Evolutionary conservation across 2,888 invertebrate species (phyloP).

Genomic region (Dicroscelio sp.): DNA sequence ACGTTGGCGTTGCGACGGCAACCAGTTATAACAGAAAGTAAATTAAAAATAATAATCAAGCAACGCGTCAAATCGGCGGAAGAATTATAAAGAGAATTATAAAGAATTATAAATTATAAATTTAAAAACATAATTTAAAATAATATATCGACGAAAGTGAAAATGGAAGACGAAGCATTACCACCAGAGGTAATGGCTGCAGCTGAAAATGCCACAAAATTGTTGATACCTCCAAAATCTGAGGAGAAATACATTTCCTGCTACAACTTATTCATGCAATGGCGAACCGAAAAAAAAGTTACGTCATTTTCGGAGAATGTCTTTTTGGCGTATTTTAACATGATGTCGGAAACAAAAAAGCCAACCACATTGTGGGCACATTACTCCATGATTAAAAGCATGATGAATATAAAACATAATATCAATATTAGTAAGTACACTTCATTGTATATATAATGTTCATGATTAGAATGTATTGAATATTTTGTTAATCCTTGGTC

Average conservation of each 20-base stretch:
- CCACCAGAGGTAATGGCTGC: neutral
- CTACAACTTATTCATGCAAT: neutral
- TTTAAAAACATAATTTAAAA: too few species aligned
- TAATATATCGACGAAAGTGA: too few species aligned
- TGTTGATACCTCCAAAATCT: neutral
- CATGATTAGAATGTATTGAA: neutral
- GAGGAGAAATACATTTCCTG: neutral
- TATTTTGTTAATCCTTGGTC: neutral
- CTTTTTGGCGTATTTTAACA: constrained; percentile 2
- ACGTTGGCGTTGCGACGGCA: too few species aligned
- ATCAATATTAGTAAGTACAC: neutral
- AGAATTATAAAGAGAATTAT: too few species aligned
- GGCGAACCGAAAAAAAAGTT: neutral
- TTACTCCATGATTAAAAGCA: neutral
- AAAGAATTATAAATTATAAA: too few species aligned
- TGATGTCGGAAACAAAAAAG: neutral
- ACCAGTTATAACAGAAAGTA: too few species aligned
- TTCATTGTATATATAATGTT: neutral
- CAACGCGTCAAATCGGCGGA: too few species aligned
- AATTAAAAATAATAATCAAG: too few species aligned
- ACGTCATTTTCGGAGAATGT: neutral
- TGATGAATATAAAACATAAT: neutral
- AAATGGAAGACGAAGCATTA: neutral
- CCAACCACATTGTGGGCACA: neutral
- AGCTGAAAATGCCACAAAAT: neutral